Evolutionary conservation across 2,113 vertebrate genomes (phyloP).

Genomic region (Mohoua ochrocephala): DNA sequence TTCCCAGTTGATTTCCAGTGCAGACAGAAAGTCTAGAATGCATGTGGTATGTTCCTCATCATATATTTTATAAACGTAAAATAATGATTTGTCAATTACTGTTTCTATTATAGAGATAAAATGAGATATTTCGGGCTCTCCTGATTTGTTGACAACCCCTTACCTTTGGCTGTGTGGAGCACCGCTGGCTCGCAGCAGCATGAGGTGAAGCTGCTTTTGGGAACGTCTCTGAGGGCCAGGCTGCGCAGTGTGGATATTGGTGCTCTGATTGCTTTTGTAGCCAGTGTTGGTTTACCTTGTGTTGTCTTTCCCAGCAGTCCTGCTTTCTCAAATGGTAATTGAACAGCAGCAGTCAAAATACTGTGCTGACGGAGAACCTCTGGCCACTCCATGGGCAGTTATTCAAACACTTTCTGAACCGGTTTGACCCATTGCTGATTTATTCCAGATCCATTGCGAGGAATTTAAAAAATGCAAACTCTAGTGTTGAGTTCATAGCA

Average conservation of each 20-base stretch:
- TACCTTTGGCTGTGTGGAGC: neutral
- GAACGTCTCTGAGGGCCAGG: accelerated
- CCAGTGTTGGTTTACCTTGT: conserved; percentile 26
- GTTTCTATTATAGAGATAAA: neutral
- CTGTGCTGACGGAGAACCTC: conserved; percentile 5
- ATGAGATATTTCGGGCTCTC: neutral
- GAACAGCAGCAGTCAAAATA: conserved; percentile 42
- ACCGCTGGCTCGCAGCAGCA: neutral
- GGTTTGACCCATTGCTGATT: conserved; percentile 60
- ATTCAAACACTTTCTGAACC: conserved; percentile 66
- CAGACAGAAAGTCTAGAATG: conserved; percentile 60
- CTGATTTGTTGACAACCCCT: neutral
- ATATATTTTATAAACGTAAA: conserved; percentile 29
- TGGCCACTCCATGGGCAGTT: conserved; percentile 43
- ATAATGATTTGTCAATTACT: conserved; percentile 43
- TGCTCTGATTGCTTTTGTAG: conserved; percentile 4
- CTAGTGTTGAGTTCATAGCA: neutral
- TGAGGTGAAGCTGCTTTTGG: neutral
- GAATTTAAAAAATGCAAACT: conserved; percentile 41
- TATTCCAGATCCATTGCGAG: conserved; percentile 32
- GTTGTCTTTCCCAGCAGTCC: conserved; percentile 42
- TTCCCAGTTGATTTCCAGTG: conserved; percentile 54
- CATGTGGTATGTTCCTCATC: conserved; percentile 40
- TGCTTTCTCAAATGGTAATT: conserved; percentile 6
- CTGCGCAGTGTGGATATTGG: neutral